phyloP scores from a whole-genome alignment of 2,888 invertebrate genomes.

The Muschampia staudingeri region DNA sequence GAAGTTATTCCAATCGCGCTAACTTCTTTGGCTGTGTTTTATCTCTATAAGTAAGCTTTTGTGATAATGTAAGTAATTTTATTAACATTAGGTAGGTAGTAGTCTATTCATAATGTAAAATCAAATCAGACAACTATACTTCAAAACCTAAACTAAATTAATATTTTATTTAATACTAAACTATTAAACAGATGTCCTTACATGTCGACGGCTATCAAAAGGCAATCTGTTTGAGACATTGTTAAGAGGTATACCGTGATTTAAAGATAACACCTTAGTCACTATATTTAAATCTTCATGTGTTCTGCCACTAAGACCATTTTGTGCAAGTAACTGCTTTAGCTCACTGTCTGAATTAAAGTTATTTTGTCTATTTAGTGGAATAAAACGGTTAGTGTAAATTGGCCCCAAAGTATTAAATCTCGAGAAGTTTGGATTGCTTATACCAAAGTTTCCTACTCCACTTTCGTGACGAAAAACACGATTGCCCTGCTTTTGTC shows the following conservation, averaged over 20 bases:
- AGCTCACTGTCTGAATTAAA: slow-evolving; percentile 90
- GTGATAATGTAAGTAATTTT: background rate
- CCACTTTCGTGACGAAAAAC: slow-evolving; percentile 91
- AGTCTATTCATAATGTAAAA: background rate
- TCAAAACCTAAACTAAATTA: background rate
- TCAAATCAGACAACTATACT: background rate
- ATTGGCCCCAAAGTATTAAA: slow-evolving; percentile 81
- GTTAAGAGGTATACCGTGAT: slow-evolving; percentile 93
- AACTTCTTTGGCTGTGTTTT: slow-evolving; percentile 49
- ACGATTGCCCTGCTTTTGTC: slow-evolving; percentile 83
- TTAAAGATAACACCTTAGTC: slow-evolving; percentile 95
- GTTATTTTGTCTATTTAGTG: slow-evolving; percentile 80
- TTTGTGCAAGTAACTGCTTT: slow-evolving; percentile 92
- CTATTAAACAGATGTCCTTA: slow-evolving; percentile 71
- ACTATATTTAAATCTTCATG: slow-evolving; percentile 96
- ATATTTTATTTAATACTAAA: background rate
- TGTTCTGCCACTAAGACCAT: slow-evolving; percentile 92
- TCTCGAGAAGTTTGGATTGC: slow-evolving; percentile 82
- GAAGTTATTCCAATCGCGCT: slow-evolving; percentile 43
- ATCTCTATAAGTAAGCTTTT: background rate
- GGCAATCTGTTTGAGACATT: slow-evolving; percentile 84
- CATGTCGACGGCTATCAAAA: slow-evolving; percentile 85
- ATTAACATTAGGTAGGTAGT: background rate
- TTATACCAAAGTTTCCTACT: slow-evolving; percentile 93
- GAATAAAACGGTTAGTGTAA: slow-evolving; percentile 79